Percentiles rank a stretch among this genome's conserved stretches.
These are phyloP conservation scores for Rachycentron canadum DNA, from an alignment of 2,797 vertebrate species.

Conservation along the genomic window DNA sequence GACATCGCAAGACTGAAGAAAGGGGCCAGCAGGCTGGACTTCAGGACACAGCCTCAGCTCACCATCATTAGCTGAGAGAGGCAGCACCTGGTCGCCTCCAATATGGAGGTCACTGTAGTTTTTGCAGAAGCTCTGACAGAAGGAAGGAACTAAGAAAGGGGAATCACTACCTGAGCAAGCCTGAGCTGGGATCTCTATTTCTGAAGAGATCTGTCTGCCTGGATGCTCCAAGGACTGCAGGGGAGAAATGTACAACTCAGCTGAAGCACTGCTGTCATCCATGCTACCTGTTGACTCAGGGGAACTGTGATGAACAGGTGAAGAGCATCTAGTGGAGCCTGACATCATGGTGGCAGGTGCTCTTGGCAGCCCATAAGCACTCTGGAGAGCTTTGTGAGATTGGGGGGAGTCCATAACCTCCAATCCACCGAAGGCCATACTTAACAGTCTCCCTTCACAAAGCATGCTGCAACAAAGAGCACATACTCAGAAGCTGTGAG, in stretches of 20 bases:
- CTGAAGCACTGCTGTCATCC: slow-evolving; percentile 21
- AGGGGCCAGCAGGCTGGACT: slow-evolving; percentile 84
- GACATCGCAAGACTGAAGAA: slow-evolving; percentile 93
- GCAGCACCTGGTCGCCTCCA: slow-evolving; percentile 94
- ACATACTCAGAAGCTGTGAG: slow-evolving; percentile 21
- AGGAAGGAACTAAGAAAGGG: slow-evolving; percentile 92
- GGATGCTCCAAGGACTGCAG: slow-evolving; percentile 45
- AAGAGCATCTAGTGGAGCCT: slow-evolving; percentile 40
- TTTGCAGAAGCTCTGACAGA: slow-evolving; percentile 95
- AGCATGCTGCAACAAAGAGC: slow-evolving; percentile 80
- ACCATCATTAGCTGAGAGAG: slow-evolving; percentile 85
- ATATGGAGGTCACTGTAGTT: slow-evolving; percentile 97
- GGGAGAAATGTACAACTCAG: slow-evolving; percentile 49
- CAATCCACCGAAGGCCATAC: slow-evolving; percentile 70
- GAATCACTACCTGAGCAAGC: slow-evolving; percentile 77
- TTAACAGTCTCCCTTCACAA: slow-evolving; percentile 84
- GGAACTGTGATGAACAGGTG: slow-evolving; percentile 22
- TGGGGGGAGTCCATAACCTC: slow-evolving; percentile 53
- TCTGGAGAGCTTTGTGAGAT: slow-evolving; percentile 28
- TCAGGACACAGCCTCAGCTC: slow-evolving; percentile 84
- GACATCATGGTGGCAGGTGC: slow-evolving; percentile 37
- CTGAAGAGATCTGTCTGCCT: slow-evolving; percentile 68
- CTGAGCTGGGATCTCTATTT: slow-evolving; percentile 78
- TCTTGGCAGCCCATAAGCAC: slow-evolving; percentile 36
- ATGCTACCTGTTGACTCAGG: slow-evolving; percentile 15